Base-by-base conservation (phyloP, 2,888 invertebrate species). In the Mesochorus sp. region DNA sequence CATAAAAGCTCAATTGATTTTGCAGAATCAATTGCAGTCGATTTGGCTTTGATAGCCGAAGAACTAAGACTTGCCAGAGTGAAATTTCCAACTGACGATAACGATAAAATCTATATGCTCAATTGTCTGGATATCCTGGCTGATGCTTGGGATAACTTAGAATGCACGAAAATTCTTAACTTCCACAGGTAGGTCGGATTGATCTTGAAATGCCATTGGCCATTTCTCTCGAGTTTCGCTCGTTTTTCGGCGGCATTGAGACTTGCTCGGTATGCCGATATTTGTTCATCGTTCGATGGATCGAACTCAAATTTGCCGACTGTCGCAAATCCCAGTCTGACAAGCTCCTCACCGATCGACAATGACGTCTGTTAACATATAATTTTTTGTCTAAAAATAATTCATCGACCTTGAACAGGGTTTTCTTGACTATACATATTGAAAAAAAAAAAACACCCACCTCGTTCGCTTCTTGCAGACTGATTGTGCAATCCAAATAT, bases 331-430 rank as follows among this genome's bases (percentile, higher is more conserved):
- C 93, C 93, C 73, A 93, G 88, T 83, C 88, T 90, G 0, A 92
- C 86, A 49, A 94, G 88, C 51, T 92, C 91, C 81, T 93, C 92
- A 0, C 93, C 94, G 70, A 94, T 91, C 81, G 93, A 90, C 26
- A 93, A 81, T 5, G 91, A 91, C 39, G 91, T 91, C 90, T 92
- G 34, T 72, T 10, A 26, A 34, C 24, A 68, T 31, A 59, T 17
- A 44, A 8, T 10, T 0, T 3, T 47, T 28, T 19, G 26, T 49
- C 2, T n/a, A 6, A 12, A 21, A 55, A 61, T 39, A 70, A 67
- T 10, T 12, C 59, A 14, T 0, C 6, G 24, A 55, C 12, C 21
- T 75, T 24, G 6, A 49, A 17, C n/a, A 12, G 5, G n/a, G 17
- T 34, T 44, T 39, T 47, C 39, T 28, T 26, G 4, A 12, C 2